Evolutionary conservation across 2,888 invertebrate species (phyloP).

Genomic region (Cheilosia pagana): DNA sequence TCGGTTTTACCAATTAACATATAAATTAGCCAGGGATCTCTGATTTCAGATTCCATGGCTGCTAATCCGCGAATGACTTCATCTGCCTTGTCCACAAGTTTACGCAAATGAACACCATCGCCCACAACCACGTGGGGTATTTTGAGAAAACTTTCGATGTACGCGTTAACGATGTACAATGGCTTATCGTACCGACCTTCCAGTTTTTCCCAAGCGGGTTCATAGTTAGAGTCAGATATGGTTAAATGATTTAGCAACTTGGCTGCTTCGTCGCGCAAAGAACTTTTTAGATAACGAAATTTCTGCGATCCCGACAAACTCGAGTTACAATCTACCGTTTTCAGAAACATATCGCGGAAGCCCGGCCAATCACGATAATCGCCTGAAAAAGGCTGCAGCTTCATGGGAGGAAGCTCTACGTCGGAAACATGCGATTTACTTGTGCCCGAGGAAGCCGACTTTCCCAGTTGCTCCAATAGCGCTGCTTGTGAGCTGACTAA

Average conservation of each 20-base stretch:
- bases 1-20: slow-evolving; percentile 13
- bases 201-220: not conserved
- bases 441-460: no score
- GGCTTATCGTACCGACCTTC: slow-evolving; percentile 23
- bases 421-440: not conserved
- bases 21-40: slow-evolving; percentile 7
- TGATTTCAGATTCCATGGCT: slow-evolving; percentile 5
- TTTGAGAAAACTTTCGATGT: not conserved
- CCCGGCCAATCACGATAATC: no score
- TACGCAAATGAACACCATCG: not conserved
- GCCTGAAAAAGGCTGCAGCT: not conserved
- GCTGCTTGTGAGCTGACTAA: no score
- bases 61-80: not conserved
- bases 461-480: no score
- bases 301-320: slow-evolving; percentile 7
- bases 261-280: no score
- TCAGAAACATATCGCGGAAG: not conserved
- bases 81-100: not conserved
- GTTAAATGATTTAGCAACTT: no score
- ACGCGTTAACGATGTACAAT: not conserved
- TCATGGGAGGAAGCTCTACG: not conserved
- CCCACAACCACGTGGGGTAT: not conserved
- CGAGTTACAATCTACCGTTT: no score
- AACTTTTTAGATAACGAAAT: not conserved
- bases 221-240: no score